Evolutionary conservation across 2,113 vertebrate species (phyloP), one percentile per base, ranked within the genome.

Genomic region (Bombycilla garrulus): DNA sequence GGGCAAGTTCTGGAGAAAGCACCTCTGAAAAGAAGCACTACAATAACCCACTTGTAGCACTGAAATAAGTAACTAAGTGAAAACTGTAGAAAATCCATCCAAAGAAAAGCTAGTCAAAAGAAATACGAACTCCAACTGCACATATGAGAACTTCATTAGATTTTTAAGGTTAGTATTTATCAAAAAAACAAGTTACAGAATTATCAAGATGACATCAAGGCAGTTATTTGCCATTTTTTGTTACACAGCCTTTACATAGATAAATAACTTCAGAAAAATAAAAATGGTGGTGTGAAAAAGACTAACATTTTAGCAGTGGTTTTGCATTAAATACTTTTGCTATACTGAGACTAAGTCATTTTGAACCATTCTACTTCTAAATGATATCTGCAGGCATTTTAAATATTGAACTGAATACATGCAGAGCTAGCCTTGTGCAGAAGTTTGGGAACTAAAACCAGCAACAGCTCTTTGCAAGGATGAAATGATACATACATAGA

Each of bases 21-120:
- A 79, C 24, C 31, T 81, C 94, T 93, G 86, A 81, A 96, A 94
- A 95, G 88, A 94, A 84, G 70, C 9, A 91, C 93, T 94, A 51
- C 47, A 93, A 94, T 42, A 85, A 87, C 35, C 54, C 67, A 88
- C 73, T 42, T 47, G 35, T 94, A 88, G 88, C 29, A 66, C 19
- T 64, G 69, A 64, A 83, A 86, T 3, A 3, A 83, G 26, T 29
- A 73, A 71, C 38, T 58, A 44, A 13, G 38, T 23, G 26, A 67
- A 31, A 92, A 53, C 36, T 33, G 38, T 38, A 83, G 10, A 86
- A 62, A 86, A 61, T 38, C 70, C 8, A 80, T 57, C 35, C 54
- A 80, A 79, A 38, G 15, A 91, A 73, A 81, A 8, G 11, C 17
- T n/a, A 90, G 6, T 26, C 6, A 5, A 73, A 82, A 78, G 26